Evolutionary conservation across 2,797 vertebrate genomes (phyloP).

Genomic region (Tympanoctomys barrerae): DNA sequence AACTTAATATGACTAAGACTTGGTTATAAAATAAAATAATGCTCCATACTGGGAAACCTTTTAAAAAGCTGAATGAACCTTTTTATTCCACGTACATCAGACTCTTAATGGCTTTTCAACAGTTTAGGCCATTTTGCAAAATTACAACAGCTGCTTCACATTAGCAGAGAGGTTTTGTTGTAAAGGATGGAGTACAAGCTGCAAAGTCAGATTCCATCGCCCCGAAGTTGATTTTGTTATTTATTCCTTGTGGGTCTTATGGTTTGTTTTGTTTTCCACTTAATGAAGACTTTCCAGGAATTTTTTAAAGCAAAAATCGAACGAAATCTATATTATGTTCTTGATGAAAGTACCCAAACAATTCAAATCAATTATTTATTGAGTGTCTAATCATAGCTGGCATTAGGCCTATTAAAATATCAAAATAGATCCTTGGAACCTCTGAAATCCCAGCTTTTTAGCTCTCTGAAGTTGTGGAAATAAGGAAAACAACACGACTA

Average conservation of each 20-base stretch:
- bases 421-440: conserved; percentile 72
- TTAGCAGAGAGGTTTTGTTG: conserved; percentile 87
- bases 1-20: conserved; percentile 87
- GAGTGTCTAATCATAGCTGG: conserved; percentile 76
- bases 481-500: conserved; percentile 45
- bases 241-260: conserved; percentile 77
- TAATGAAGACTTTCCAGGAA: conserved; percentile 79
- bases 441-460: conserved; percentile 66
- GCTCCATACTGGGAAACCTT: conserved; percentile 87
- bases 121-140: conserved; percentile 89
- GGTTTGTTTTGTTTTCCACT: conserved; percentile 81
- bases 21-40: conserved; percentile 89
- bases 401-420: conserved; percentile 80
- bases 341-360: conserved; percentile 28
- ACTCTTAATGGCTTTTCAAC: conserved; percentile 90
- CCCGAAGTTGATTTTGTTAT: conserved; percentile 78
- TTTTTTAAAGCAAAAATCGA: conserved; percentile 75
- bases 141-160: conserved; percentile 89
- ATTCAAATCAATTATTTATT: conserved; percentile 75
- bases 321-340: conserved; percentile 67
- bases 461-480: conserved; percentile 63
- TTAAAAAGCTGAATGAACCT: conserved; percentile 88
- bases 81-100: conserved; percentile 91
- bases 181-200: conserved; percentile 84
- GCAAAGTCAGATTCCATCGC: conserved; percentile 84